Conservation (phyloP, 1,140 invertebrate genomes). For the Diorhabda sublineata region DNA sequence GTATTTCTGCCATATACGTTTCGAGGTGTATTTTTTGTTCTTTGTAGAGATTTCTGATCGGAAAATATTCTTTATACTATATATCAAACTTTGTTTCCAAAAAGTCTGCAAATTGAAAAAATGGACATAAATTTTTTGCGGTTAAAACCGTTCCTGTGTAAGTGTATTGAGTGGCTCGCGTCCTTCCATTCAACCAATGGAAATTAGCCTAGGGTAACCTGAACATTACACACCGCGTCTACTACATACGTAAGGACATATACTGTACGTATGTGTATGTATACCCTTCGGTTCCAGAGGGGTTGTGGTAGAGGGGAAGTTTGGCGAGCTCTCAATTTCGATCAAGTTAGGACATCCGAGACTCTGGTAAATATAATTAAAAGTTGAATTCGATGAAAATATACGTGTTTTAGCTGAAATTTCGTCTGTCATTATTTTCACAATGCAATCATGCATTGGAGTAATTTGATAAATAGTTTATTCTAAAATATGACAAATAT, state of each 20-base stretch:
- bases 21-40: too few relatives aligned
- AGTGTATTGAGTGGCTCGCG: constrained; percentile 4
- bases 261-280: background rate
- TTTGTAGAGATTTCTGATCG: too few relatives aligned
- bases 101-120: too few relatives aligned
- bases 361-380: background rate
- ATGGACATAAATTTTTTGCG: too few relatives aligned
- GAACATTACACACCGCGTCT: constrained; percentile 7
- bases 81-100: too few relatives aligned
- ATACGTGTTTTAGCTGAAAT: too few relatives aligned
- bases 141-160: background rate
- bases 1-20: too few relatives aligned
- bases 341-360: background rate
- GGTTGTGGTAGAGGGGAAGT: background rate
- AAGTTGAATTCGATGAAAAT: background rate
- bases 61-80: too few relatives aligned
- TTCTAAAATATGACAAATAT: too few relatives aligned
- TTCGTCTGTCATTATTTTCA: too few relatives aligned
- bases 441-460: too few relatives aligned
- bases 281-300: background rate
- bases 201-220: constrained; percentile 13
- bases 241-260: constrained; percentile 2
- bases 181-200: constrained; percentile 11
- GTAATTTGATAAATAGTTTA: too few relatives aligned
- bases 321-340: background rate